phyloP scores from a whole-genome alignment of 23 tunicate genomes.

The Aplidium turbinatum region DNA sequence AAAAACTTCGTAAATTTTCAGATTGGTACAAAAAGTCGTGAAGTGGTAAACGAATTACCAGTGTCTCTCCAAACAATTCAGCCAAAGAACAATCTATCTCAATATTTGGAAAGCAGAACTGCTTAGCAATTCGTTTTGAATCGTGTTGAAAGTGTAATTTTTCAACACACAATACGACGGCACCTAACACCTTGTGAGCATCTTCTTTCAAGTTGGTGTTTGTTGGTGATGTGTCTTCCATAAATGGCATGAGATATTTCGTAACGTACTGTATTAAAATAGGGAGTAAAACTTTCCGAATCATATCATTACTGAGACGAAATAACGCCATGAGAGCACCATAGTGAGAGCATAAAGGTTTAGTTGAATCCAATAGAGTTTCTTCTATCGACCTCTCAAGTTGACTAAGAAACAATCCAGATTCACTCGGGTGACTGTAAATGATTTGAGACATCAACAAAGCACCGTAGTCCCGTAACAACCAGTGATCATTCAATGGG shows the following conservation, averaged over 20 bases:
- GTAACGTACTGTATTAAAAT: slow-evolving; percentile 26
- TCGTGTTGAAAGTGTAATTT: background rate
- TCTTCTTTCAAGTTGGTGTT: slow-evolving; percentile 63
- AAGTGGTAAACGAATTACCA: slow-evolving; percentile 23
- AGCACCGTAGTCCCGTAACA: slow-evolving; percentile 74
- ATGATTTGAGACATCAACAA: slow-evolving; percentile 42
- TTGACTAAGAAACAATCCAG: slow-evolving; percentile 13
- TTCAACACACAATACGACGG: slow-evolving; percentile 28
- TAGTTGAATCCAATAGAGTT: slow-evolving; percentile 53
- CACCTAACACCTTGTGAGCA: slow-evolving; percentile 71
- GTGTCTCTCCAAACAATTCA: slow-evolving; percentile 20
- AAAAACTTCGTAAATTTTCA: too few species aligned
- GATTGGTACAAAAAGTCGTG: too few species aligned
- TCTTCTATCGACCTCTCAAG: slow-evolving; percentile 11
- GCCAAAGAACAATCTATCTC: background rate
- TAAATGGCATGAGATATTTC: slow-evolving; percentile 26
- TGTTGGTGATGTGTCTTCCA: slow-evolving; percentile 34
- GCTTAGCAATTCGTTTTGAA: background rate
- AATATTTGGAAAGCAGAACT: slow-evolving; percentile 5
- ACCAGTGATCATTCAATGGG: slow-evolving; percentile 87
- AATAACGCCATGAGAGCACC: slow-evolving; percentile 56
- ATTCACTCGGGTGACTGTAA: slow-evolving; percentile 27
- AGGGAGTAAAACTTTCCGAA: slow-evolving; percentile 40
- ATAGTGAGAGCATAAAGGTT: slow-evolving; percentile 84
- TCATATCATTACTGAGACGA: slow-evolving; percentile 21